Base-by-base conservation (phyloP, 2,888 invertebrate genomes). In the Sarcophaga variegata region DNA sequence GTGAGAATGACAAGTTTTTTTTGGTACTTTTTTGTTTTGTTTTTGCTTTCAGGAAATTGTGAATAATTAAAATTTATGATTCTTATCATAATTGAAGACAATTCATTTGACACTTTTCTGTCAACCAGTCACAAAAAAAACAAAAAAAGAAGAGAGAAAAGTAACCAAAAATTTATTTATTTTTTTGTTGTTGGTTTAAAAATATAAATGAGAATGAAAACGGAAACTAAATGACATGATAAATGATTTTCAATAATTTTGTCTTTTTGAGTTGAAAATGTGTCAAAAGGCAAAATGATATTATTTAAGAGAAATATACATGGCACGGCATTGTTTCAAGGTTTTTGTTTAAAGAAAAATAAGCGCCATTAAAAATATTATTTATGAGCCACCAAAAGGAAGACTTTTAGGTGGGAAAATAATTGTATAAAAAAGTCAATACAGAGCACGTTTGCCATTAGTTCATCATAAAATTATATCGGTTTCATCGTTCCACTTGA, bases 61-160 rank as follows among this genome's bases (percentile, higher is more conserved):
- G 81, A 83, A 81, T 76, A 84, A 84, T 83, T 81, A 66, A 81
- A 75, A 81, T 83, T 83, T 86, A 81, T 86, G 75, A 77, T 78
- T 45, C 78, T 74, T 67, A 54, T 71, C 45, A 62, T 84, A 84
- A 87, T 81, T 87, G 84, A 84, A 74, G 86, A 87, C 83, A 83
- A 83, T 81, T 81, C 81, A 86, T 81, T 86, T 86, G 81, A 86
- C 84, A 84, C 84, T 78, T 83, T 83, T 25, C 64, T 83, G 86
- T 83, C 86, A 87, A 4, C 54, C 37, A 37, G 8, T 10, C 10
- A 37, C 37, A 2, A 37, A 37, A 37, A 54, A 54, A 14, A 17
- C 0, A 14, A 49, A 11, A 49, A 10, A 49, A 12, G 17, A 54
- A 12, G 17, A 54, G 17, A 14, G 14, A 14, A 12, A 4, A 22